Evolutionary conservation across 2,113 vertebrate species (phyloP), one percentile per base, ranked within the genome.

Genomic region (Trogon surrucura): DNA sequence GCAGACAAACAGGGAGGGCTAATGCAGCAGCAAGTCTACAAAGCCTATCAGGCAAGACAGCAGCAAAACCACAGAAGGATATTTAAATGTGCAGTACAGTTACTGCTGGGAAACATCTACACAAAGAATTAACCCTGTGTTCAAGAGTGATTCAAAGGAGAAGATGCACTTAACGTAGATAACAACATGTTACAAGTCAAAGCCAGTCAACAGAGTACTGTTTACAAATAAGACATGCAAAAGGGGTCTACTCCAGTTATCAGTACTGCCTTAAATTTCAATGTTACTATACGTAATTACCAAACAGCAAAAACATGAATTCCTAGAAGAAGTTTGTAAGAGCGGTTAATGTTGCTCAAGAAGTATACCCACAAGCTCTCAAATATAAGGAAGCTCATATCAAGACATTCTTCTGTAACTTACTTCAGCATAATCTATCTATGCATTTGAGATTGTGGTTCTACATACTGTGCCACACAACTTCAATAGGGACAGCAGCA

Each of bases 1-100:
- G 74, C 80, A 97, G 77, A 88, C 85, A 97, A 96, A 92, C 22
- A 95, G 77, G 66, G 92, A 86, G 19, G 85, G 50, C 67, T 84
- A 93, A 67, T 4, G 29, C 90, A 44, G 80, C 65, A 94, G 81
- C 85, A 74, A 75, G 57, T 53, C 71, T 45, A 56, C 51, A 69
- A 73, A 91, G 85, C 17, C 57, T 45, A 74, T 11, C 66, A 61
- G 36, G 38, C 57, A 91, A 89, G 29, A 71, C 0, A 48, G 51
- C 88, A 73, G 41, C 44, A 69, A 83, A 95, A 29, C 56, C 50
- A 62, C 38, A 89, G 48, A 71, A 84, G 11, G 18, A 4, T 27
- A 93, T 45, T 93, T 38, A 80, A 65, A 80, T 11, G 50, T 58
- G 34, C 29, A 81, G 47, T 21, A 30, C 11, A n/a, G 11, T 45